Base-by-base conservation (phyloP, 1,140 invertebrate genomes). In the Tetragnatha versicolor region DNA sequence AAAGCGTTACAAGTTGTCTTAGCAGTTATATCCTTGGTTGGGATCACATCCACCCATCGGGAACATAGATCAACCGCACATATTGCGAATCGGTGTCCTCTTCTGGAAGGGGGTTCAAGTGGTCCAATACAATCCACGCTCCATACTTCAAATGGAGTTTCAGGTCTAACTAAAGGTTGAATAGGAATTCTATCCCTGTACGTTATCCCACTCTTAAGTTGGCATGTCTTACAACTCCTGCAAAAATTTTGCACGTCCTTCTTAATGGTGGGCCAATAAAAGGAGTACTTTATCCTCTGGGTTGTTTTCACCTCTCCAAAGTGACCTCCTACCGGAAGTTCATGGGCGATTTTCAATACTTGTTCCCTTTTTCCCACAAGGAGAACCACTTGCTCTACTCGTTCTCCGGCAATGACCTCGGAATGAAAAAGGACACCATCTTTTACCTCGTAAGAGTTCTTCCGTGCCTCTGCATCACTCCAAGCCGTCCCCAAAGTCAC, bases 61-160 rank as follows among this genome's bases (percentile, higher is more conserved):
- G 49, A 2, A 22, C 49, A 51, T n/a, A 51, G n/a, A 51, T 51
- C 49, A 14, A 51, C n/a, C 9, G 49, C 49, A 51, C 49, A 51
- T 20, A 51, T 51, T 7, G 25, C 25, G 5, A 20, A 51, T n/a
- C 1, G 1, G 9, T n/a, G 49, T n/a, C 60, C 60, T 66, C 39
- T 45, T 2, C 5, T 10, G n/a, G 63, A 66, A 3, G 37, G 6
- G 9, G 63, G 37, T 12, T 66, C 63, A 37, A 45, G 22, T 17
- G n/a, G 37, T 9, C 39, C 37, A 27, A 66, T 45, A 47, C 22
- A 66, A 22, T 66, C 25, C 7, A 66, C 37, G 17, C 37, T 66
- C 63, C 39, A 45, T 17, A 45, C 37, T 27, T 66, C 63, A 47
- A 47, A 66, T 27, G 37, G 63, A 29, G 20, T 66, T 66, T 66